Conservation (phyloP, 2,113 vertebrate species). For the Lepus europaeus region DNA sequence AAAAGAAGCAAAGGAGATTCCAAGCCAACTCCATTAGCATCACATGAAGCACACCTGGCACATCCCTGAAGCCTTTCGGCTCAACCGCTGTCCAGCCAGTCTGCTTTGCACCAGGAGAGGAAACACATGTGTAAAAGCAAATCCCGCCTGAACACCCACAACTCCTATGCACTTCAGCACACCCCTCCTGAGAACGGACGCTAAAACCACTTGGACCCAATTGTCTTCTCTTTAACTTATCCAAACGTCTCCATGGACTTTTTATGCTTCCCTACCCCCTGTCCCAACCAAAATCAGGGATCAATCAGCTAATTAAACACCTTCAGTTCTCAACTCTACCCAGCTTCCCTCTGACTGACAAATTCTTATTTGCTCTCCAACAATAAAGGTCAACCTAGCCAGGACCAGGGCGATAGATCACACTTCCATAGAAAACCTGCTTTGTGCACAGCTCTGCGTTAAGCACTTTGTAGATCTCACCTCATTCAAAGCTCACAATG, state of each 20-base stretch:
- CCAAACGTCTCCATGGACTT: not conserved
- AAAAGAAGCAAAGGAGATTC: not conserved
- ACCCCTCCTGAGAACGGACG: not conserved
- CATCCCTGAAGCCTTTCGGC: not conserved
- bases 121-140: slow-evolving; percentile 2
- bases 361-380: not conserved
- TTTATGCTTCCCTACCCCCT: not conserved
- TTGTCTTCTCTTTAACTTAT: not conserved
- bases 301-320: not conserved
- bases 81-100: not conserved
- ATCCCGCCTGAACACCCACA: not conserved
- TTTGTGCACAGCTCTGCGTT: not conserved
- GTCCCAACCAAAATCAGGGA: not conserved
- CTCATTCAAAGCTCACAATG: not conserved
- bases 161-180: not conserved
- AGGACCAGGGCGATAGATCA: not conserved
- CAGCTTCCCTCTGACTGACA: not conserved
- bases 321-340: not conserved
- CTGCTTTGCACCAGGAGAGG: not conserved
- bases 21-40: not conserved
- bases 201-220: not conserved
- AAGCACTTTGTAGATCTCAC: not conserved
- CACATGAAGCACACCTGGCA: not conserved
- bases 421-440: no score
- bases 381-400: not conserved